These are phyloP conservation scores for Sminthopsis crassicaudata DNA, from an alignment of 2,113 vertebrate species.

Conservation along the genomic window DNA sequence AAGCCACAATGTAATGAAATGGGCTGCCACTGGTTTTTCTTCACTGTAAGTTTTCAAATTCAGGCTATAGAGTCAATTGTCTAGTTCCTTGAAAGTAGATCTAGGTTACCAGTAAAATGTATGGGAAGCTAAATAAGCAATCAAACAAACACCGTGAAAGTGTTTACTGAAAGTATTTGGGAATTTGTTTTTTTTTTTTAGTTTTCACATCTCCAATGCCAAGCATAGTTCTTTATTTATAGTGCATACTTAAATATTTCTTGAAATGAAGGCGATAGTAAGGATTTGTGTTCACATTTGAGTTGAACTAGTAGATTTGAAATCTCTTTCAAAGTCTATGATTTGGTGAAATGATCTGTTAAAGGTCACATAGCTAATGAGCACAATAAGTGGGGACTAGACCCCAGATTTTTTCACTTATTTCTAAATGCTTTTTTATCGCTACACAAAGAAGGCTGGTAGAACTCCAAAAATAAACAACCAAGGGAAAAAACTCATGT, in stretches of 20 bases:
- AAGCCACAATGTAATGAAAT: background rate
- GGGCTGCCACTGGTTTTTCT: rapidly evolving
- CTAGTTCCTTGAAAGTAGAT: background rate
- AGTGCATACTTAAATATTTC: background rate
- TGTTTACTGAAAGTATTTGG: background rate
- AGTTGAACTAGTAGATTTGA: background rate
- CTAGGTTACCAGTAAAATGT: background rate
- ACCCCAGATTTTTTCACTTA: background rate
- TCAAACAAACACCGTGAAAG: background rate
- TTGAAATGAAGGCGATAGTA: background rate
- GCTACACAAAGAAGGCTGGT: background rate
- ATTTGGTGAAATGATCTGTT: background rate
- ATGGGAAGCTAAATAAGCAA: background rate
- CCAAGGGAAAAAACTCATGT: background rate
- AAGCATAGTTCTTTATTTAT: background rate
- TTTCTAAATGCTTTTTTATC: background rate
- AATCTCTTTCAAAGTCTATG: background rate
- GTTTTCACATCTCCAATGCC: background rate
- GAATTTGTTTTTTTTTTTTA: background rate
- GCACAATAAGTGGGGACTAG: background rate
- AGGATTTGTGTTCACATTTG: background rate
- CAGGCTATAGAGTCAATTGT: background rate
- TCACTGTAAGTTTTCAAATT: background rate
- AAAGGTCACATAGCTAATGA: background rate
- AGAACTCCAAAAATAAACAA: background rate